Evolutionary conservation across 2,888 invertebrate genomes (phyloP).

Genomic region (Phragmatobia fuliginosa): DNA sequence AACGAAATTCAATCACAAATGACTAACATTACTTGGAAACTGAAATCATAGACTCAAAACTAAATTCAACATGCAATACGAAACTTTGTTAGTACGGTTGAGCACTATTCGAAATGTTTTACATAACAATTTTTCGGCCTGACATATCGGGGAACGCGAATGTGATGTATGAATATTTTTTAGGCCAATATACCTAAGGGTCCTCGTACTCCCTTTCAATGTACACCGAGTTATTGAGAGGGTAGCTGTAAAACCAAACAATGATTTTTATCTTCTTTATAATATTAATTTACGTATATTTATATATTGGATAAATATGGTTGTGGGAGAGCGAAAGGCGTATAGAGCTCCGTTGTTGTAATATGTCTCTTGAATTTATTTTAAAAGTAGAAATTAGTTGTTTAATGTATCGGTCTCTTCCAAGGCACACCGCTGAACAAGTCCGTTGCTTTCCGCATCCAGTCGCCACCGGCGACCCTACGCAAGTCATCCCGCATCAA

Average conservation of each 20-base stretch:
- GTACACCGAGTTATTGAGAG: not conserved
- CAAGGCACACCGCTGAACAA: no score
- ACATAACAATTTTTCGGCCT: conserved; percentile 11
- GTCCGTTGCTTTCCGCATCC: no score
- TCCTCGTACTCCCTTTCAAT: conserved; percentile 7
- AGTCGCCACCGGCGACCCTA: no score
- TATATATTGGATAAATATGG: not conserved
- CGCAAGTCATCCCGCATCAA: no score
- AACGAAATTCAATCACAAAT: not conserved
- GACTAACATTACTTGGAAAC: not conserved
- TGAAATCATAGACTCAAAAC: not conserved
- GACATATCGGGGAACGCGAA: conserved; percentile 23
- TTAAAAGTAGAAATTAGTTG: no score
- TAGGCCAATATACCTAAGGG: conserved; percentile 15
- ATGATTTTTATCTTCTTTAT: conserved; percentile 12
- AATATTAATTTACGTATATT: not conserved
- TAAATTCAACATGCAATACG: not conserved
- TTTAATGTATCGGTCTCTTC: no score
- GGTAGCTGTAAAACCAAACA: conserved; percentile 10
- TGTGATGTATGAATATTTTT: conserved; percentile 36
- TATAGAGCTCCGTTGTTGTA: not conserved
- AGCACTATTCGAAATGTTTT: conserved; percentile 6
- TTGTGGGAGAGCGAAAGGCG: not conserved
- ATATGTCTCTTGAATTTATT: not conserved
- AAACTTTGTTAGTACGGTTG: not conserved